Evolutionary conservation across 1,140 invertebrate species (phyloP).

Genomic region (Anagrus nilaparvatae): DNA sequence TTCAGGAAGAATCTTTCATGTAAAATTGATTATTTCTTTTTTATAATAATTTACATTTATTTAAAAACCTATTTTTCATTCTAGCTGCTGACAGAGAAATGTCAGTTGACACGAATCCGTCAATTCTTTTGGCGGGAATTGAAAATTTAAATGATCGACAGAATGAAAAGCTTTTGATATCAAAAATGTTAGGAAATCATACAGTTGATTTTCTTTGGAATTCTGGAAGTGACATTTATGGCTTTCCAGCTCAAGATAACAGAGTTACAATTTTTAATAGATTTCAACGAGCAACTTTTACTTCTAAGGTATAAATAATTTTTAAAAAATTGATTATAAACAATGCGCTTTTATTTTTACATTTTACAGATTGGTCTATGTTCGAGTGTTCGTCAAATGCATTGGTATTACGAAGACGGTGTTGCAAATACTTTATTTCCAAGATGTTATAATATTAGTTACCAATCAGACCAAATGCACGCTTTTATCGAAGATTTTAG

Average conservation of each 20-base stretch:
- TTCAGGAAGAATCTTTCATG: constrained; percentile 25
- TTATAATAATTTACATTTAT: constrained; percentile 3
- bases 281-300: constrained; percentile 74
- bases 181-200: constrained; percentile 43
- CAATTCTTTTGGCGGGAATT: constrained; percentile 30
- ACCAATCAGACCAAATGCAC: constrained; percentile 75
- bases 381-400: constrained; percentile 70
- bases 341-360: background rate
- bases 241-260: constrained; percentile 51
- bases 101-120: constrained; percentile 31
- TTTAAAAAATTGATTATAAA: constrained; percentile 1
- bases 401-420: constrained; percentile 79
- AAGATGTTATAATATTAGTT: constrained; percentile 75
- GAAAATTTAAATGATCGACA: constrained; percentile 30
- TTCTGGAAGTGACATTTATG: constrained; percentile 68
- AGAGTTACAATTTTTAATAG: constrained; percentile 60
- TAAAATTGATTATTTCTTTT: background rate
- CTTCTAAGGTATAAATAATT: constrained; percentile 63
- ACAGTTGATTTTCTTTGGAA: constrained; percentile 83
- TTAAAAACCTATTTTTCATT: background rate
- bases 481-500: constrained; percentile 82
- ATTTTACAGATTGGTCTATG: constrained; percentile 56
- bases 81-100: no score
- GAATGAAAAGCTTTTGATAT: constrained; percentile 33
- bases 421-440: constrained; percentile 74